phyloP scores from a whole-genome alignment of 2,888 invertebrate genomes.

The Oscheius onirici region DNA sequence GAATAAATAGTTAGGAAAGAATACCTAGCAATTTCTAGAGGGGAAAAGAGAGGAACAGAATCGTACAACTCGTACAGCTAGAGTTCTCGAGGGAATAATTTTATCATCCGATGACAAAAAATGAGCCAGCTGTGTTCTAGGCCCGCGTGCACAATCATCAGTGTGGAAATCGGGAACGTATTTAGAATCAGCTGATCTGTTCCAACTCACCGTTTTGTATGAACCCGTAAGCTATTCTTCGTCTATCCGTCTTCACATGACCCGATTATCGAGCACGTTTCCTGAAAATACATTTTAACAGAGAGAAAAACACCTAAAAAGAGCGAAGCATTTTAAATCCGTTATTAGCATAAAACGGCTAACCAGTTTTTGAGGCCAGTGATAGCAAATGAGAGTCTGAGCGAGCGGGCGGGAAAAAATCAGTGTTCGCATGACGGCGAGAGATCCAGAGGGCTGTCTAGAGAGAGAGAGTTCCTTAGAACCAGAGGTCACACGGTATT shows the following conservation, averaged over 20 bases:
- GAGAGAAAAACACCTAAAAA: not conserved
- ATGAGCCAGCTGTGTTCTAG: not conserved
- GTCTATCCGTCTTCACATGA: not conserved
- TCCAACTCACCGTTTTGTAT: not conserved
- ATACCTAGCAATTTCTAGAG: not conserved
- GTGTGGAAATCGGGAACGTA: not conserved
- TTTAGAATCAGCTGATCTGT: not conserved
- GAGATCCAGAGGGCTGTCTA: not conserved
- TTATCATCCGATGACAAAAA: not conserved
- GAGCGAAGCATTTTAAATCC: constrained; percentile 1
- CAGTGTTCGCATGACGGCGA: not conserved
- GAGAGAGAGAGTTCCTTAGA: not conserved
- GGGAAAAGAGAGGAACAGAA: not conserved
- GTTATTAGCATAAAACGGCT: constrained; percentile 14
- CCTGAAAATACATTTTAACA: not conserved
- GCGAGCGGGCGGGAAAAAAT: not conserved
- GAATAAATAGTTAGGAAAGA: not conserved
- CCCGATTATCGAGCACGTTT: not conserved
- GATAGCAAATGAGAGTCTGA: not conserved
- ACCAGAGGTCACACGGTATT: not conserved
- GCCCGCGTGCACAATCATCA: not conserved
- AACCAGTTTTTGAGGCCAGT: constrained; percentile 8
- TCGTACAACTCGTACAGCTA: not conserved
- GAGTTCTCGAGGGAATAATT: not conserved
- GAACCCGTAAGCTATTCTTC: not conserved